Conservation (phyloP, 2,797 vertebrate genomes). For the Prionace glauca region DNA sequence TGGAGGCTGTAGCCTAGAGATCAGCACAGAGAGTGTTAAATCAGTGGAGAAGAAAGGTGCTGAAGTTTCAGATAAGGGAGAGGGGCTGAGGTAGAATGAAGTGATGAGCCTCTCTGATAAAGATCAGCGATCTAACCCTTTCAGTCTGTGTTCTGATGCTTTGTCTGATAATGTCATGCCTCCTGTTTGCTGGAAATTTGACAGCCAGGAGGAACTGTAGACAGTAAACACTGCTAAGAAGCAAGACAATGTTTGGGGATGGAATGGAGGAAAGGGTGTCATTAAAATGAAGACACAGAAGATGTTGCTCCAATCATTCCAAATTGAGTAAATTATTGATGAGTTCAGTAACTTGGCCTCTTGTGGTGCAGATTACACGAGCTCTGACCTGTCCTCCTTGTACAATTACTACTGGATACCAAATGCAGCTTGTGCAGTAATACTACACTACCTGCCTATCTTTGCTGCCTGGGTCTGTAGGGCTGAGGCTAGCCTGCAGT, state of each 20-base stretch:
- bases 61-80: neutral
- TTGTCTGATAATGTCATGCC: neutral
- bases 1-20: neutral
- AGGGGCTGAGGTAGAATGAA: neutral
- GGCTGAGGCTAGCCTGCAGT: neutral
- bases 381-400: neutral
- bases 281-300: neutral
- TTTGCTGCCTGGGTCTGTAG: neutral
- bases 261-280: neutral
- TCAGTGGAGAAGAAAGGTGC: neutral
- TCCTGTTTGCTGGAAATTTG: neutral
- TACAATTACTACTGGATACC: neutral
- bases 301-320: conserved; percentile 2
- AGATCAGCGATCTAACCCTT: neutral
- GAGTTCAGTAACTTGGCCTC: conserved; percentile 23
- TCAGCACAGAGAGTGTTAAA: neutral
- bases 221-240: neutral
- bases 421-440: neutral
- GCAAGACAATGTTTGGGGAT: neutral
- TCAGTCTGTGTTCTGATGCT: neutral
- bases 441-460: neutral
- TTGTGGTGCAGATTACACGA: neutral
- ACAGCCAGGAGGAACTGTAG: neutral
- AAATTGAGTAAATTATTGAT: neutral
- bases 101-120: neutral